Percentiles rank a stretch among this genome's conserved stretches.
These are phyloP conservation scores for Epistrophella euchroma DNA, from an alignment of 2,888 invertebrate species.

Conservation along the genomic window DNA sequence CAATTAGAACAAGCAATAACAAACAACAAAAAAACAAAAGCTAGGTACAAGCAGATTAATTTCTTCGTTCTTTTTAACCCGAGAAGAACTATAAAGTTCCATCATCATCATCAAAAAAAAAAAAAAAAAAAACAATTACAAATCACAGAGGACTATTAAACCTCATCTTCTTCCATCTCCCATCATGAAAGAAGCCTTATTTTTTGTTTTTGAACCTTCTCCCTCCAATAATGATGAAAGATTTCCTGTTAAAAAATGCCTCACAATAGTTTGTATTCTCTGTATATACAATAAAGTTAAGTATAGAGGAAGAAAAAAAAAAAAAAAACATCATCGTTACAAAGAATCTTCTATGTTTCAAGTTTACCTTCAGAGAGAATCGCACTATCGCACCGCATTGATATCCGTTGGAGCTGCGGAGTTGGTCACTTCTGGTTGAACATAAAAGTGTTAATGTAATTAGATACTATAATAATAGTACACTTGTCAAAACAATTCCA, in stretches of 20 bases:
- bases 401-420: constrained; percentile 56
- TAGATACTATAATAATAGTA: constrained; percentile 47
- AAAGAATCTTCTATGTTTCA: constrained; percentile 60
- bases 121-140: constrained; percentile 63
- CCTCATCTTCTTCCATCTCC: constrained; percentile 28
- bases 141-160: constrained; percentile 15
- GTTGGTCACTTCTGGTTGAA: constrained; percentile 43
- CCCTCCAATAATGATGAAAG: constrained; percentile 54
- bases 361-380: constrained; percentile 67
- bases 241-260: constrained; percentile 67
- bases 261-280: constrained; percentile 20
- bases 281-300: neutral
- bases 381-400: constrained; percentile 49
- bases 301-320: neutral
- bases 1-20: constrained; percentile 59
- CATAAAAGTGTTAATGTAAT: constrained; percentile 52
- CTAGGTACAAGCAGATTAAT: constrained; percentile 31
- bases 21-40: constrained; percentile 35
- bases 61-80: constrained; percentile 63
- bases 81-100: constrained; percentile 33
- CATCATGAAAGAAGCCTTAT: constrained; percentile 54
- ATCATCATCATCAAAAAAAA: constrained; percentile 18
- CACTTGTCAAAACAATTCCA: constrained; percentile 67
- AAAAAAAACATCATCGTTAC: constrained; percentile 10
- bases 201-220: constrained; percentile 46